phyloP scores from a whole-genome alignment of 2,113 vertebrate genomes.

The Hemichromis elongatus region DNA sequence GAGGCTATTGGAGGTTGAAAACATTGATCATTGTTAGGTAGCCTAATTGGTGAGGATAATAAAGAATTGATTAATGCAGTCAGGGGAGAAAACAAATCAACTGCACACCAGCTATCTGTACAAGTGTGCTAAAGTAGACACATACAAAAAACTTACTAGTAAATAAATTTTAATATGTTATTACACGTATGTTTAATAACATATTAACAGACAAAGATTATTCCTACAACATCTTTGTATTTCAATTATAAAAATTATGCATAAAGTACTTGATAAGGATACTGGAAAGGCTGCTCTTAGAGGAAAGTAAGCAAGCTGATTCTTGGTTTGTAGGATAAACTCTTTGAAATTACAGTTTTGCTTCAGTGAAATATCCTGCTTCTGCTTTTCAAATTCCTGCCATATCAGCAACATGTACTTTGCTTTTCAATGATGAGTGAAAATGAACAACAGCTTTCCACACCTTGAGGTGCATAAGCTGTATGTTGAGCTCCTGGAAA shows the following conservation, averaged over 20 bases:
- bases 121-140: background rate
- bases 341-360: background rate
- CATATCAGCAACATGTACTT: background rate
- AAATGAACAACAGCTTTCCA: background rate
- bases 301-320: background rate
- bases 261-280: background rate
- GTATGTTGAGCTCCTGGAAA: background rate
- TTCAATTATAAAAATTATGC: background rate
- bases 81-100: conserved; percentile 47
- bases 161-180: background rate
- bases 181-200: background rate
- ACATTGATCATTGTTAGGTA: conserved; percentile 46
- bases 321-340: background rate
- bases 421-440: background rate
- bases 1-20: conserved; percentile 7
- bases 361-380: background rate
- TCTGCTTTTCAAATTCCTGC: background rate
- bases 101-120: background rate
- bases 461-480: background rate
- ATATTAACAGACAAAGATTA: background rate
- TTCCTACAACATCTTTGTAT: background rate
- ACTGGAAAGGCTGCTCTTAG: background rate
- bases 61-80: conserved; percentile 63
- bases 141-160: background rate
- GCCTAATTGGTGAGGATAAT: conserved; percentile 62